These are phyloP conservation scores for Aphyosemion australe DNA, from an alignment of 2,113 vertebrate species.

Conservation along the genomic window DNA sequence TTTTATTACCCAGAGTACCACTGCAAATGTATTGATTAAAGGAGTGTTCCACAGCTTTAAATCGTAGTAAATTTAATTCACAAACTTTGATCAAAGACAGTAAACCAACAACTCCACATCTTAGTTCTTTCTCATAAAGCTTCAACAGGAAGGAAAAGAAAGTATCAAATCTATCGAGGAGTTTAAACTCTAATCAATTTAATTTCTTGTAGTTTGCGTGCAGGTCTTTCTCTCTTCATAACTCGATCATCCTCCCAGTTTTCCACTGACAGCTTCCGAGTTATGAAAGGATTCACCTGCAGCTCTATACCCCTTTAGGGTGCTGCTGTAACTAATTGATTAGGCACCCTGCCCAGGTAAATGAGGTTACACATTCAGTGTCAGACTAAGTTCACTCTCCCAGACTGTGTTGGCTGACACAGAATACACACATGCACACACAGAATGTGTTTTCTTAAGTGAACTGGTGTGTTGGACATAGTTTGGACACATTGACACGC, in stretches of 20 bases:
- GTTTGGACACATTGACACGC: not conserved
- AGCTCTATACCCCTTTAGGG: constrained; percentile 22
- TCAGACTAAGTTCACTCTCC: constrained; percentile 28
- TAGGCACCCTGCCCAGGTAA: constrained; percentile 27
- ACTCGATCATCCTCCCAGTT: not conserved
- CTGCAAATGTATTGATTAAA: too few species aligned
- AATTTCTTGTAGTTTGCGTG: not conserved
- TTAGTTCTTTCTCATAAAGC: too few species aligned
- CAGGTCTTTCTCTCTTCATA: not conserved
- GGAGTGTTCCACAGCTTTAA: too few species aligned
- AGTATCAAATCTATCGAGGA: not conserved
- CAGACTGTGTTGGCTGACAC: not conserved
- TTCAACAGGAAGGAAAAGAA: too few species aligned
- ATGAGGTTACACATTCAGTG: constrained; percentile 5
- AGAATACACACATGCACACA: not conserved
- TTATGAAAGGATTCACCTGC: constrained; percentile 24
- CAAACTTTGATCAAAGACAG: too few species aligned
- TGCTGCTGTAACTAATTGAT: constrained; percentile 31
- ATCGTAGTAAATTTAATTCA: too few species aligned
- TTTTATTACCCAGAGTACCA: too few species aligned
- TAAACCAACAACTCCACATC: too few species aligned
- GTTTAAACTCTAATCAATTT: not conserved
- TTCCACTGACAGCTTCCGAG: constrained; percentile 8
- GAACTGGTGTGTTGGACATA: not conserved
- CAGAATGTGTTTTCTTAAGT: not conserved